phyloP scores from a whole-genome alignment of 1,140 invertebrate species.

The Venturia canescens region DNA sequence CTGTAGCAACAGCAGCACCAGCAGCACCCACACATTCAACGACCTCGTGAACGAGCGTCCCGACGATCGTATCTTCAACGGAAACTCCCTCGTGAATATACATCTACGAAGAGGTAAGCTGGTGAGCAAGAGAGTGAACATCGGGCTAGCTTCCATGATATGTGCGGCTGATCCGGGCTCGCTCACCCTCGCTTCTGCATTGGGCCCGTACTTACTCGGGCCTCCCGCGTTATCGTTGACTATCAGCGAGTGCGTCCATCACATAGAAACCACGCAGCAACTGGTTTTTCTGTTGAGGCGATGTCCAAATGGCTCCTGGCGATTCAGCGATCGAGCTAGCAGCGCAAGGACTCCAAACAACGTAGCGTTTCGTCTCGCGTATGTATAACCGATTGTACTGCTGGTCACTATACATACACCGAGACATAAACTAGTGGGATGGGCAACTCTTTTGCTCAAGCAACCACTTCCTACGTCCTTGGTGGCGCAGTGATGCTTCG shows the following conservation, averaged over 20 bases:
- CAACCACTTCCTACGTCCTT: constrained; percentile 43
- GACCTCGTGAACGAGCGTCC: constrained; percentile 21
- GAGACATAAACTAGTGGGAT: neutral
- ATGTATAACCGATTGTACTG: neutral
- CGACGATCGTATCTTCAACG: constrained; percentile 41
- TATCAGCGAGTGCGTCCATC: constrained; percentile 43
- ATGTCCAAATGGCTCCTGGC: constrained; percentile 22
- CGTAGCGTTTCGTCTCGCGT: neutral
- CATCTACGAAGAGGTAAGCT: constrained; percentile 44
- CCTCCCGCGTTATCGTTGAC: constrained; percentile 20
- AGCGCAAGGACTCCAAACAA: constrained; percentile 1
- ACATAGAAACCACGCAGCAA: constrained; percentile 44
- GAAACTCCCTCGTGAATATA: constrained; percentile 45
- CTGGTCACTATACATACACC: constrained; percentile 18
- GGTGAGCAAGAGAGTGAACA: constrained; percentile 36
- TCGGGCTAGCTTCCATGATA: constrained; percentile 21
- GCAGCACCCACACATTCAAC: constrained; percentile 36
- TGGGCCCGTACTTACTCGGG: neutral
- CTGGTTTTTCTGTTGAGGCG: constrained; percentile 46
- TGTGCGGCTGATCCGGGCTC: constrained; percentile 32
- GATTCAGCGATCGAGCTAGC: constrained; percentile 26
- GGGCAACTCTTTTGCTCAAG: constrained; percentile 25
- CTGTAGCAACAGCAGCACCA: constrained; percentile 14
- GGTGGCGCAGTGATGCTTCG: constrained; percentile 30
- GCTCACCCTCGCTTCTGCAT: constrained; percentile 20